Evolutionary conservation across 64 coral and sea anemone genomes (phyloP), one percentile per base, ranked within the genome.

Genomic region (Porites australiensis): DNA sequence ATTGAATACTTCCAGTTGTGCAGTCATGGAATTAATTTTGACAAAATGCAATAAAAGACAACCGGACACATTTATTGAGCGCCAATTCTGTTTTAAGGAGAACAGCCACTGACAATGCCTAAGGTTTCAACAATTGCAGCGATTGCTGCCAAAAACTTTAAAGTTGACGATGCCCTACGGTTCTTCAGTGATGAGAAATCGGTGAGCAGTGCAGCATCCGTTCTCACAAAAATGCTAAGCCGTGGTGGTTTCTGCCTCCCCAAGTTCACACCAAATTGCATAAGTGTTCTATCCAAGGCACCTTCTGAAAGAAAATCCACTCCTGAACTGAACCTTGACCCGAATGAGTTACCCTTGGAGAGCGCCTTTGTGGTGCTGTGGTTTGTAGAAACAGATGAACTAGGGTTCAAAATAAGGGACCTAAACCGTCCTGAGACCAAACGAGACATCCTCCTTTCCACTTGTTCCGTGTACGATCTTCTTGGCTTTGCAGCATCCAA

Each of bases 141-240:
- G 75, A 55, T 57, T 63, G 79, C 86, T 20, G 43, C 75, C 9
- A 64, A 44, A 53, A 89, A 95, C 55, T 95, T 95, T 78, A 90
- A 95, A 51, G 93, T 95, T 37, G 88, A 95, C 37, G 87, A 89
- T 59, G 87, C 79, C 2, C 68, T 94, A 7, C 86, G 67, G 14
- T 89, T 79, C 6, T 70, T 70, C 8, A 21, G 50, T 27, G 47
- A 74, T 16, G 50, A 77, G 7, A 61, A 43, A 10, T 74, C 63
- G 47, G 75, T 75, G 46, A 43, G 44, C 9, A 68, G 27, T 16
- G 75, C 80, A 13, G 76, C 79, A 82, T 4, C 62, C 12, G 57
- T 62, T n/a, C 57, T 82, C 2, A 45, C 20, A 0, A 27, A 60
- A 60, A 64, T 82, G 54, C 19, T 82, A 22, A n/a, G n/a, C 1